Base-by-base conservation (phyloP, 2,888 invertebrate species). In the Chymomyza fuscimana region DNA sequence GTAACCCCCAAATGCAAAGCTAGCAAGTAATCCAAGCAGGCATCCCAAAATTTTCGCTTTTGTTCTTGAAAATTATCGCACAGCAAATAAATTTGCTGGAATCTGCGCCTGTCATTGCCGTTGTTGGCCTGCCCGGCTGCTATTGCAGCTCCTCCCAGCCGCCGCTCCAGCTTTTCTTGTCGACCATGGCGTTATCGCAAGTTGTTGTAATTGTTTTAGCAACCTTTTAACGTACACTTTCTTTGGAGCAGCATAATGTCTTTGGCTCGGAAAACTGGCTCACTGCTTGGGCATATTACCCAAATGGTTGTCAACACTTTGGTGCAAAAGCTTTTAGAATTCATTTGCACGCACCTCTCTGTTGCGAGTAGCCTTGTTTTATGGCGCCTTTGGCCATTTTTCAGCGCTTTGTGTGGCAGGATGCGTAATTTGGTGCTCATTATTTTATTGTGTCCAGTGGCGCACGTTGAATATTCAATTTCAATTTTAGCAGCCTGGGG, bases 21-120 rank as follows among this genome's bases (percentile, higher is more conserved):
- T 19, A 54, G 54, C 54, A 54, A 54, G 40, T 19, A 54, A 54
- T 19, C 19, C 52, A 19, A 54, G 52, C 52, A 19, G 19, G 10
- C 52, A 9, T 12, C 16, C 52, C 19, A 54, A 80, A 72, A 69
- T 79, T 58, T 77, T 68, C 69, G 73, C 79, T 80, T 81, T 80
- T 80, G 79, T 81, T 80, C 80, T 79, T 81, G 68, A 74, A 85
- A 85, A 82, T 83, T 83, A 84, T 83, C 83, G 83, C 83, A 74
- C 58, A 75, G 85, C 75, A 85, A 83, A 83, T 83, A 83, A 85
- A 83, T 83, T 80, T 69, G 63, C 62, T 65, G 76, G 76, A 80
- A 82, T 80, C 80, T 81, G 79, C 79, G 79, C 81, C 77, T 80
- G 81, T 81, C 80, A 81, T 74, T 81, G 80, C 72, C 81, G 59